Evolutionary conservation across 1,140 invertebrate species (phyloP).

Genomic region (Cryptotermes secundus): DNA sequence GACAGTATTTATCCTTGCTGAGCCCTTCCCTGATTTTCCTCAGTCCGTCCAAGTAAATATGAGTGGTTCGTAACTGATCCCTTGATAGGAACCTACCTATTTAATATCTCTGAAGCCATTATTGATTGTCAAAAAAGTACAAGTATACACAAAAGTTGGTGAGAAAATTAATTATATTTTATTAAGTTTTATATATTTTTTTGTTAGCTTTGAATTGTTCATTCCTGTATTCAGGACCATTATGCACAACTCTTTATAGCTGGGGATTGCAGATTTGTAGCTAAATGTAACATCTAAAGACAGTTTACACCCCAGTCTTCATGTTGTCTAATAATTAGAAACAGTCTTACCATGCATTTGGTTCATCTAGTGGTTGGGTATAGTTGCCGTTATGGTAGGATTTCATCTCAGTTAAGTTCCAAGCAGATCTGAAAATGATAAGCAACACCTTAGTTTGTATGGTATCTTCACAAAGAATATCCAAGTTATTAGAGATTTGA

Average conservation of each 20-base stretch:
- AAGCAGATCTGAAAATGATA: too few relatives aligned
- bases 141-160: neutral
- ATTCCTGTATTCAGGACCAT: slow-evolving; percentile 17
- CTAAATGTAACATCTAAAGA: too few relatives aligned
- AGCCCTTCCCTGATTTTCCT: neutral
- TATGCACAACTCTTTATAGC: neutral
- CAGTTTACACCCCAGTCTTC: too few relatives aligned
- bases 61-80: neutral
- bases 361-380: neutral
- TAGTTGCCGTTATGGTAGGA: too few relatives aligned
- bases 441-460: too few relatives aligned
- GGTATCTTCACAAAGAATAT: too few relatives aligned
- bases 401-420: too few relatives aligned
- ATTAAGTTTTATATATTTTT: neutral
- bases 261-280: neutral
- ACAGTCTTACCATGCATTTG: neutral
- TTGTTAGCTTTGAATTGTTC: slow-evolving; percentile 18
- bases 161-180: neutral
- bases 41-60: neutral
- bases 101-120: too few relatives aligned
- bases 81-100: neutral
- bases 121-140: too few relatives aligned
- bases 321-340: neutral
- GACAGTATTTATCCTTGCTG: neutral
- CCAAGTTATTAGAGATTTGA: too few relatives aligned